Conservation (phyloP, 2,113 vertebrate genomes). For the Pseudonaja textilis region DNA sequence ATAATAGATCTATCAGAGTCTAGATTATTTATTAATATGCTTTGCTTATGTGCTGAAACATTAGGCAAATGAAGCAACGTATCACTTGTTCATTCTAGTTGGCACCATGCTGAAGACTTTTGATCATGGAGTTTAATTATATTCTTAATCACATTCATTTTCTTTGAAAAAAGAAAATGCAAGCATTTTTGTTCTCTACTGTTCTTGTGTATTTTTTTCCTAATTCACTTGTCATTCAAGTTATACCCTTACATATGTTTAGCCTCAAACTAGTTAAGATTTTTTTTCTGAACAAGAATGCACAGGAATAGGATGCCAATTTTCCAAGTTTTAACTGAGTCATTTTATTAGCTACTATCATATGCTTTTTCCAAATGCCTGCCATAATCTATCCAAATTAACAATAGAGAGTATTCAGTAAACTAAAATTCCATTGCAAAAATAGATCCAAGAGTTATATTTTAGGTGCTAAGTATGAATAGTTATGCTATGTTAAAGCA, state of each 20-base stretch:
- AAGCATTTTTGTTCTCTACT: neutral
- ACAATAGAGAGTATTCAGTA: neutral
- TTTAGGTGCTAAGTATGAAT: neutral
- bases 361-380: neutral
- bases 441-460: neutral
- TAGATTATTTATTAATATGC: neutral
- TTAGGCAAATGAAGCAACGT: neutral
- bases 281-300: neutral
- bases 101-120: neutral
- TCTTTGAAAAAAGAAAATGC: neutral
- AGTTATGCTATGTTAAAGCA: neutral
- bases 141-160: neutral
- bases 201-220: neutral
- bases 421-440: neutral
- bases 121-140: neutral
- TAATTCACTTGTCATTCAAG: neutral
- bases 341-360: neutral
- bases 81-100: neutral
- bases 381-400: neutral
- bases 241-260: neutral
- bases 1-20: neutral
- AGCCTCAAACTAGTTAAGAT: neutral
- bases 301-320: neutral
- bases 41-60: slow-evolving; percentile 19
- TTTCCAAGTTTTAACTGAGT: neutral